These are phyloP conservation scores for Toxonevra muliebris DNA, from an alignment of 2,888 invertebrate species.

Conservation along the genomic window DNA sequence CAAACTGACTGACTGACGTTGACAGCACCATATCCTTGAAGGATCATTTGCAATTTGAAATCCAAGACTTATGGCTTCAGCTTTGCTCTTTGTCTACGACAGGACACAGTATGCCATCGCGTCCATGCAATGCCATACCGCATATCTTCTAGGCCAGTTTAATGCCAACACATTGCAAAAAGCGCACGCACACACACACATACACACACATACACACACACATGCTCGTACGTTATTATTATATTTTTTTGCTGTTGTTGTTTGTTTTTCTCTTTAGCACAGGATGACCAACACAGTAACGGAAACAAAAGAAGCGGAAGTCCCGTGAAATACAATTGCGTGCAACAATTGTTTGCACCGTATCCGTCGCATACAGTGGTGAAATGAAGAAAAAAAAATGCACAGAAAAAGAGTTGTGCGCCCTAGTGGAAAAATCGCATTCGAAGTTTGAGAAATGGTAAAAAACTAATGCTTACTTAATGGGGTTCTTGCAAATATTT, in stretches of 20 bases:
- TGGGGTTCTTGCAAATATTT: too few relatives aligned
- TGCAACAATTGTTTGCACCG: constrained; percentile 18
- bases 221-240: not conserved
- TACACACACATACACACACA: constrained; percentile 3
- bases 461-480: too few relatives aligned
- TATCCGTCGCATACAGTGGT: too few relatives aligned
- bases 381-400: too few relatives aligned
- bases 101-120: too few relatives aligned
- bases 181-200: constrained; percentile 5
- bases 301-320: constrained; percentile 8
- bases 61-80: constrained; percentile 26
- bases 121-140: not conserved
- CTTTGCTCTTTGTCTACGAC: not conserved
- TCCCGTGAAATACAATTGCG: constrained; percentile 16
- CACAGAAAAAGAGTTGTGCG: too few relatives aligned
- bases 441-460: too few relatives aligned
- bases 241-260: too few relatives aligned
- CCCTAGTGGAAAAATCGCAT: too few relatives aligned
- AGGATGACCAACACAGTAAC: too few relatives aligned
- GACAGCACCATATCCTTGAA: constrained; percentile 30
- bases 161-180: not conserved
- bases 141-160: not conserved
- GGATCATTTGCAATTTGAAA: constrained; percentile 32
- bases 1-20: constrained; percentile 8
- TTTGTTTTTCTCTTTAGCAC: too few relatives aligned